Conservation (phyloP, 2,888 invertebrate species). For the Lasioglossum figueresi region DNA sequence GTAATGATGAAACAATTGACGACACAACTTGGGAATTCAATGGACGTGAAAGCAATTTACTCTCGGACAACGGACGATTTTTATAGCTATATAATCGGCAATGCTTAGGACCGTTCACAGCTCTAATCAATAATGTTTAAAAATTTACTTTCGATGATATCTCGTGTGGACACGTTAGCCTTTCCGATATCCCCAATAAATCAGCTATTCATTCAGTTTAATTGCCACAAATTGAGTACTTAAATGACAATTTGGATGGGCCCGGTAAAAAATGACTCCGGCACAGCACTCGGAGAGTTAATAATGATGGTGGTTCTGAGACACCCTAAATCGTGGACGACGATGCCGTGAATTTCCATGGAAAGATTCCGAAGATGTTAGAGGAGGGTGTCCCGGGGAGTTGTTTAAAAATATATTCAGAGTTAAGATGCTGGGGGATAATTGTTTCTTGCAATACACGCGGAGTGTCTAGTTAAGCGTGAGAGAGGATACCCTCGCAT, state of each 20-base stretch:
- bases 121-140: too few species aligned
- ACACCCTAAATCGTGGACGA: neutral
- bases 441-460: neutral
- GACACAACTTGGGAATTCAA: neutral
- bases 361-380: neutral
- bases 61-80: too few species aligned
- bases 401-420: neutral
- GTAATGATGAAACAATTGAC: neutral
- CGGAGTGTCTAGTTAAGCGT: constrained; percentile 22
- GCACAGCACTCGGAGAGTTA: neutral
- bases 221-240: too few species aligned
- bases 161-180: too few species aligned
- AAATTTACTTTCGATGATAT: too few species aligned
- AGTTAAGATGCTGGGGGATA: constrained; percentile 3
- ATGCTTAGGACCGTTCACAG: too few species aligned
- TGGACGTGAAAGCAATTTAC: neutral
- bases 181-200: too few species aligned
- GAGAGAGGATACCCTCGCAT: constrained; percentile 45
- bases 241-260: too few species aligned
- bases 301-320: neutral
- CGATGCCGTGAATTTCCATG: neutral
- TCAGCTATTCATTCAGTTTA: too few species aligned
- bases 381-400: neutral
- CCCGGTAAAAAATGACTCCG: too few species aligned
- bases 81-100: too few species aligned